These are phyloP conservation scores for Trachelipus rathkii DNA, from an alignment of 1,140 invertebrate species.

Conservation along the genomic window DNA sequence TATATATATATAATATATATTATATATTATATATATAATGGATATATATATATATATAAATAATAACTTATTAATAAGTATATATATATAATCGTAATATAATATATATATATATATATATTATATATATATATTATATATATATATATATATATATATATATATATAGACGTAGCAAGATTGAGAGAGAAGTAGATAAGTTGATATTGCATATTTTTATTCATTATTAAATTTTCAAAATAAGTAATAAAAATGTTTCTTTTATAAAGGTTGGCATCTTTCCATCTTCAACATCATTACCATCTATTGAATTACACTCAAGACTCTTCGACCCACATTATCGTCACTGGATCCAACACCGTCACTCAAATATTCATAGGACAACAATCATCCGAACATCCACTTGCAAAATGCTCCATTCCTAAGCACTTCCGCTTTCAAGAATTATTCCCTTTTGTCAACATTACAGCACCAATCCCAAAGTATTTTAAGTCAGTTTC, in stretches of 20 bases:
- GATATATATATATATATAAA: no score
- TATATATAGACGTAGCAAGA: background rate
- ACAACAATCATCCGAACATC: no score
- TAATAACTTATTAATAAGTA: no score
- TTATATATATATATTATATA: no score
- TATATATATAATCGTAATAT: no score
- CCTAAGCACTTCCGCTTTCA: background rate
- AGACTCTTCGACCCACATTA: background rate
- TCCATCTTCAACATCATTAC: background rate
- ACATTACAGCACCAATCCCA: background rate
- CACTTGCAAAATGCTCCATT: no score
- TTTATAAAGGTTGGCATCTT: background rate
- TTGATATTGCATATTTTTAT: background rate
- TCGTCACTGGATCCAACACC: background rate
- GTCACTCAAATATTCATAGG: background rate
- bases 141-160: no score
- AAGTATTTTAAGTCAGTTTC: background rate
- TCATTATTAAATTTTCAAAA: background rate
- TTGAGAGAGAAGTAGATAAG: background rate
- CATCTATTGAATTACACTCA: background rate
- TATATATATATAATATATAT: background rate
- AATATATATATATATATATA: no score
- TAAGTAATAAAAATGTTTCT: background rate
- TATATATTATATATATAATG: background rate
- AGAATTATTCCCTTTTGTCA: background rate